phyloP scores from a whole-genome alignment of 2,113 vertebrate species.

The Thermophis baileyi region DNA sequence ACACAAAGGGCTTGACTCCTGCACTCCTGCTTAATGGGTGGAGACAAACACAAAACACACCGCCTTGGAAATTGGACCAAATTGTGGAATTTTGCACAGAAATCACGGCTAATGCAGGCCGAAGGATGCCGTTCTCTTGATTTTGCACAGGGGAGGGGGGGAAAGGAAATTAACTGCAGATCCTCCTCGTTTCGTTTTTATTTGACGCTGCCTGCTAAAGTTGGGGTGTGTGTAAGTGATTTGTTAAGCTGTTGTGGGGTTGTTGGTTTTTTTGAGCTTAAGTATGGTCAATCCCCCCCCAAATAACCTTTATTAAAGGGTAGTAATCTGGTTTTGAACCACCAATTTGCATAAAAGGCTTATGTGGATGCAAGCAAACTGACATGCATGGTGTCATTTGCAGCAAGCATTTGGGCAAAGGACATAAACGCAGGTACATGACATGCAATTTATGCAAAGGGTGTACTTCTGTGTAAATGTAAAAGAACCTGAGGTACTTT shows the following conservation, averaged over 20 bases:
- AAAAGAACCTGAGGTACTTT: background rate
- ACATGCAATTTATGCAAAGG: background rate
- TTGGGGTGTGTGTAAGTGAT: background rate
- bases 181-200: background rate
- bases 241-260: background rate
- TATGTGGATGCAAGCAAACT: background rate
- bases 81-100: accelerated
- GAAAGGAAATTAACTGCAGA: background rate
- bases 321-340: background rate
- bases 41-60: conserved; percentile 11
- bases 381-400: background rate
- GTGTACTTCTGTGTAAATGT: background rate
- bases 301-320: background rate
- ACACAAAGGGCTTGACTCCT: conserved; percentile 14
- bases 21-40: conserved; percentile 6
- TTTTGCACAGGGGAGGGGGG: background rate
- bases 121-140: background rate
- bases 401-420: background rate
- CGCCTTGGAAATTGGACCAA: background rate
- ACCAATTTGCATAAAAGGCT: background rate
- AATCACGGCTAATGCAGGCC: background rate
- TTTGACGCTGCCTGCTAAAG: background rate
- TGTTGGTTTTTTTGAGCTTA: background rate
- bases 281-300: background rate
- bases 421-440: background rate